Percentiles rank a stretch among this genome's conserved stretches.
These are phyloP conservation scores for Felis catus DNA, from an alignment of 2,113 vertebrate genomes.

Conservation along the genomic window F.catus_Fca126_mat1.0 CM031421.1:57326501-57327000, in stretches of 20 bases:
- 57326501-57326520: not conserved
- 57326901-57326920: not conserved
- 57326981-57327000: not conserved
- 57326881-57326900: not conserved
- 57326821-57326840: not conserved
- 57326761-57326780: not conserved
- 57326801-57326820: slow-evolving; percentile 1
- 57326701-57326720: not conserved
- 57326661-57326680: not conserved
- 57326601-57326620: not conserved
- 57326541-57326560: not conserved
- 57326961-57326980: not conserved
- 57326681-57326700: not conserved
- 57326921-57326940: slow-evolving; percentile 6
- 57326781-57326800: not conserved
- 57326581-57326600: not conserved
- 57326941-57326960: slow-evolving; percentile 12
- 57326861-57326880: not conserved
- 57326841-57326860: not conserved
- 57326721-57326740: not conserved
- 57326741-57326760: not conserved
- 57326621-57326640: not conserved
- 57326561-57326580: not conserved
- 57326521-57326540: not conserved
- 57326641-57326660: not conserved